Evolutionary conservation across 2,113 vertebrate species (phyloP).

Genomic region (Bagarius yarrelli): DNA sequence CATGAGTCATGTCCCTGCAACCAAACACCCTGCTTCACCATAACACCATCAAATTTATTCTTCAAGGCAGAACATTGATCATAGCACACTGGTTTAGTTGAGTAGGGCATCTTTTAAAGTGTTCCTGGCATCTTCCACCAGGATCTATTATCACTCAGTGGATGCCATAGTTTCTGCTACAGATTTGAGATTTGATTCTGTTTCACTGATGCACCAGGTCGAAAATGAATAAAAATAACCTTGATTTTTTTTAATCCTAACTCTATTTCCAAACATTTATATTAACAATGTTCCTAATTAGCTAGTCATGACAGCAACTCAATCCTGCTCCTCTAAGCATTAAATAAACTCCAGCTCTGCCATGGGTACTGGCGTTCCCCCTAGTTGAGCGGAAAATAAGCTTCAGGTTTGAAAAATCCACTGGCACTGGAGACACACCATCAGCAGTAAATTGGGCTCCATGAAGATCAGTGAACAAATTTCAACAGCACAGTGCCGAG

Average conservation of each 20-base stretch:
- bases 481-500: constrained; percentile 44
- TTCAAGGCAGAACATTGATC: neutral
- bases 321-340: constrained; percentile 6
- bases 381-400: neutral
- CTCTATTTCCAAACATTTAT: constrained; percentile 14
- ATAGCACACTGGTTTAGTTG: neutral
- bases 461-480: constrained; percentile 45
- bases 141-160: constrained; percentile 24
- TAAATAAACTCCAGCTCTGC: constrained; percentile 23
- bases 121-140: constrained; percentile 27
- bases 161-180: constrained; percentile 2
- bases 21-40: neutral
- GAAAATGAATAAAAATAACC: constrained; percentile 6
- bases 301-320: constrained; percentile 1
- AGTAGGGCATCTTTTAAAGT: constrained; percentile 9
- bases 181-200: neutral
- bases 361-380: neutral
- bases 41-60: constrained; percentile 10
- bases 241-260: constrained; percentile 10
- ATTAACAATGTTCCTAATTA: constrained; percentile 8
- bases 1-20: constrained; percentile 29
- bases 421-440: constrained; percentile 30
- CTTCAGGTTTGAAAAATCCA: constrained; percentile 32
- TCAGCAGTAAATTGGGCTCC: constrained; percentile 43
- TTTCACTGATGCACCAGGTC: neutral